These are phyloP conservation scores for Serrognathus titanus DNA, from an alignment of 2,888 invertebrate genomes.

Conservation along the genomic window DNA sequence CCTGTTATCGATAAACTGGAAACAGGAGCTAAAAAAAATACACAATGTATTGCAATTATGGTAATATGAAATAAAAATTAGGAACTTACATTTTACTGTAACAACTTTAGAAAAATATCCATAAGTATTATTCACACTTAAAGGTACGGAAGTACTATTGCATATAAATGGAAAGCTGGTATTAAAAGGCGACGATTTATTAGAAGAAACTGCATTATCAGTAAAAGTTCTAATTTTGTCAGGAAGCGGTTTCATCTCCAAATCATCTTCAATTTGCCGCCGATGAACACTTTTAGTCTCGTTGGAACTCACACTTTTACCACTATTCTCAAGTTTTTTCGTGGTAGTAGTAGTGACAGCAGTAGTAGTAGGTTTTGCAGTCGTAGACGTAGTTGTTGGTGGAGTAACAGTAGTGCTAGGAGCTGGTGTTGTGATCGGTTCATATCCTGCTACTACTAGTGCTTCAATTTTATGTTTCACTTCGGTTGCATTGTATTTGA, in stretches of 20 bases:
- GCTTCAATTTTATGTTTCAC: conserved; percentile 63
- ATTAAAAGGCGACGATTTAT: conserved; percentile 27
- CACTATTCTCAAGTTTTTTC: not conserved
- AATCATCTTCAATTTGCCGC: no score
- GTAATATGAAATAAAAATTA: not conserved
- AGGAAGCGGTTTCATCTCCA: not conserved
- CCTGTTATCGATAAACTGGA: conserved; percentile 67
- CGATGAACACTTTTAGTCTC: no score
- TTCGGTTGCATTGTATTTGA: conserved; percentile 63
- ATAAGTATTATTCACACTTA: conserved; percentile 64
- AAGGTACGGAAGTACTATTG: conserved; percentile 60
- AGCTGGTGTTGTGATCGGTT: conserved; percentile 52
- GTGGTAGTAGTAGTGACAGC: conserved; percentile 19
- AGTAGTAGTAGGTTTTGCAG: conserved; percentile 24
- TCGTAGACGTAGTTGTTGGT: conserved; percentile 30
- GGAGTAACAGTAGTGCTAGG: conserved; percentile 42
- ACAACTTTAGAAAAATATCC: conserved; percentile 69
- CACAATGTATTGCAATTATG: not conserved
- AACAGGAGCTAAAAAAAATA: conserved; percentile 63
- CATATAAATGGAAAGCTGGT: conserved; percentile 53
- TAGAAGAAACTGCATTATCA: conserved; percentile 34
- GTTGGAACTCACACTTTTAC: not conserved
- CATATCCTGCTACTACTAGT: conserved; percentile 67
- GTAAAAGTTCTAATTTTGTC: conserved; percentile 33
- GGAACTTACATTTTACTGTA: conserved; percentile 62